Percentiles rank a stretch among this genome's conserved stretches.
phyloP scores from a whole-genome alignment of 2,113 vertebrate species.

The Phyllopteryx taeniolatus region DNA sequence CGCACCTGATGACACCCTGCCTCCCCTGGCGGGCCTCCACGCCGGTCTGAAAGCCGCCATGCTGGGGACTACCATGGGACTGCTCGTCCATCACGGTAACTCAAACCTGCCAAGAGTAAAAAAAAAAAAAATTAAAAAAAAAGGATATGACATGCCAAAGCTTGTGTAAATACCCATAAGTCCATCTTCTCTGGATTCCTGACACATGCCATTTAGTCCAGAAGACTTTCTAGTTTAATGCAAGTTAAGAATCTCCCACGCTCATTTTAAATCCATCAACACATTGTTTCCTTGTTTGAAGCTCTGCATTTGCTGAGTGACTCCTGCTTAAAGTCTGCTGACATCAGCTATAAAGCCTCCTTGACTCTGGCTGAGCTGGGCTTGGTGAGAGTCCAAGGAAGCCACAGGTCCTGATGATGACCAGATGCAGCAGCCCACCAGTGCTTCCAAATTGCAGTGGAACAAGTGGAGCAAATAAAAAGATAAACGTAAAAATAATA shows the following conservation, averaged over 20 bases:
- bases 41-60: constrained; percentile 43
- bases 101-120: constrained; percentile 28
- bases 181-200: not conserved
- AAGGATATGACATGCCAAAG: not conserved
- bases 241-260: not conserved
- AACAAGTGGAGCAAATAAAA: constrained; percentile 4
- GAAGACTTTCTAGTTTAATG: not conserved
- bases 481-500: not conserved
- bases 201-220: not conserved
- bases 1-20: constrained; percentile 78
- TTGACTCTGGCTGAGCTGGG: constrained; percentile 43
- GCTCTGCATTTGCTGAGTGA: constrained; percentile 12
- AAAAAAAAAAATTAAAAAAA: not conserved
- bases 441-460: not conserved
- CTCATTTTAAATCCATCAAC: not conserved
- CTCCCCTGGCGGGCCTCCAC: constrained; percentile 53
- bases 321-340: constrained; percentile 12
- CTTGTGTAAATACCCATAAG: not conserved
- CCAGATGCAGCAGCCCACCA: constrained; percentile 49
- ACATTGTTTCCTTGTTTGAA: constrained; percentile 1
- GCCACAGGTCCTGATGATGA: constrained; percentile 58
- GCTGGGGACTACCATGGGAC: constrained; percentile 67
- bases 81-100: constrained; percentile 83
- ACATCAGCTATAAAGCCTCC: constrained; percentile 20
- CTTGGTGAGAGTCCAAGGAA: constrained; percentile 53